Percentiles rank a stretch among this genome's conserved stretches.
Evolutionary conservation across 2,888 invertebrate genomes (phyloP).

Genomic region (Bembecia ichneumoniformis): DNA sequence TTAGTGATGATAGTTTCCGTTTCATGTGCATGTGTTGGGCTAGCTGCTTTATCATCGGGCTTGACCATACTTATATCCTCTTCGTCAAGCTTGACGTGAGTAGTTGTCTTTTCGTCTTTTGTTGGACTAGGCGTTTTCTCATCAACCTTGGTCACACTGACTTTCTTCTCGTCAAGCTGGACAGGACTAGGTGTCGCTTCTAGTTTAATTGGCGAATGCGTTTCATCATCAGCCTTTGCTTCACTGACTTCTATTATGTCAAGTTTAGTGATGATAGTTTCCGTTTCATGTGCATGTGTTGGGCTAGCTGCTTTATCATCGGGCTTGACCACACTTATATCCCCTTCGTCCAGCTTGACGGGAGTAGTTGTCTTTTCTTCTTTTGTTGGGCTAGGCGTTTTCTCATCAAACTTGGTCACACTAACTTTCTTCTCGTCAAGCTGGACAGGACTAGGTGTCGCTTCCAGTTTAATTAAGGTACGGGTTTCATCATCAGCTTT

Average conservation of each 20-base stretch:
- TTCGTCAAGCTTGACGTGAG: neutral
- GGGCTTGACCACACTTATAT: neutral
- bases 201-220: neutral
- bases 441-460: neutral
- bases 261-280: too few relatives aligned
- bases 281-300: too few relatives aligned
- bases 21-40: too few relatives aligned
- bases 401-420: slow-evolving; percentile 1
- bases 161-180: slow-evolving; percentile 1
- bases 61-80: too few relatives aligned
- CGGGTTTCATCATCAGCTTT: neutral
- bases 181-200: neutral
- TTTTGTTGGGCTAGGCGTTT: slow-evolving; percentile 5
- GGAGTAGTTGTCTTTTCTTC: neutral
- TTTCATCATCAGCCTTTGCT: neutral
- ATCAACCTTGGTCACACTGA: slow-evolving; percentile 6
- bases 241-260: neutral
- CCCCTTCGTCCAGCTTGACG: neutral
- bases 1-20: too few relatives aligned
- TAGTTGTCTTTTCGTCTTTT: neutral
- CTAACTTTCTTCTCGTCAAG: neutral
- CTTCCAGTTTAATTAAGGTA: neutral
- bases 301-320: neutral
- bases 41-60: too few relatives aligned
- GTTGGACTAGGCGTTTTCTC: neutral